Conservation (phyloP, 2,113 vertebrate species). For the Sylvietta virens region DNA sequence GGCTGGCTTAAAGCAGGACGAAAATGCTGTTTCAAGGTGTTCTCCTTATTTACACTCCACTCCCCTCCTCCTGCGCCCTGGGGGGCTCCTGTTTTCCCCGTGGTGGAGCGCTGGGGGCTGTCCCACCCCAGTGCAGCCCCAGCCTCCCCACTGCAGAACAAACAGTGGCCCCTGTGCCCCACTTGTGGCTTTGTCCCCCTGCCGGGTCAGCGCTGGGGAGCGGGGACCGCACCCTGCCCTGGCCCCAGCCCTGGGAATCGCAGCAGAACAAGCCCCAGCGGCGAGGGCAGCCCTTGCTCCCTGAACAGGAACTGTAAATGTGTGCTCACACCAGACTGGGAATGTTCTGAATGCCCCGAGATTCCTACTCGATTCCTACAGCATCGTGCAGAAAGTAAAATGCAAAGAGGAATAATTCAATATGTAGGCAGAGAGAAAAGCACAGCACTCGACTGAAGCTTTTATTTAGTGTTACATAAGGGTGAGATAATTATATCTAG, state of each 20-base stretch:
- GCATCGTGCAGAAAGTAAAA: not conserved
- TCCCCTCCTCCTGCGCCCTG: not conserved
- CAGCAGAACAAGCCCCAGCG: not conserved
- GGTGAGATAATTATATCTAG: conserved; percentile 25
- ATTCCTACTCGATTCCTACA: not conserved
- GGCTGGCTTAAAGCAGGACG: not conserved
- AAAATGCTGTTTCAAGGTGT: not conserved
- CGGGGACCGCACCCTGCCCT: not conserved
- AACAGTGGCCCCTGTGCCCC: not conserved
- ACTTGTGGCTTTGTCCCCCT: not conserved
- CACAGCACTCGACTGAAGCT: not conserved
- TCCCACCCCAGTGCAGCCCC: not conserved
- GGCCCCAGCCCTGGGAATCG: not conserved
- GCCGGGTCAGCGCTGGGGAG: not conserved
- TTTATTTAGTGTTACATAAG: conserved; percentile 33
- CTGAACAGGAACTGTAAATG: not conserved
- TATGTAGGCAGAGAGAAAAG: not conserved
- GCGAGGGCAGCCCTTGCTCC: not conserved
- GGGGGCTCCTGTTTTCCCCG: not conserved
- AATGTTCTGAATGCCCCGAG: not conserved
- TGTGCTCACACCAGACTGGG: not conserved
- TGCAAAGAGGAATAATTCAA: not conserved
- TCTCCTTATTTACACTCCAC: not conserved
- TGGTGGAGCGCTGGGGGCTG: not conserved
- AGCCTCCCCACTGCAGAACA: not conserved